Conservation (phyloP, 2,113 vertebrate species). For the Oreotrochilus melanogaster region DNA sequence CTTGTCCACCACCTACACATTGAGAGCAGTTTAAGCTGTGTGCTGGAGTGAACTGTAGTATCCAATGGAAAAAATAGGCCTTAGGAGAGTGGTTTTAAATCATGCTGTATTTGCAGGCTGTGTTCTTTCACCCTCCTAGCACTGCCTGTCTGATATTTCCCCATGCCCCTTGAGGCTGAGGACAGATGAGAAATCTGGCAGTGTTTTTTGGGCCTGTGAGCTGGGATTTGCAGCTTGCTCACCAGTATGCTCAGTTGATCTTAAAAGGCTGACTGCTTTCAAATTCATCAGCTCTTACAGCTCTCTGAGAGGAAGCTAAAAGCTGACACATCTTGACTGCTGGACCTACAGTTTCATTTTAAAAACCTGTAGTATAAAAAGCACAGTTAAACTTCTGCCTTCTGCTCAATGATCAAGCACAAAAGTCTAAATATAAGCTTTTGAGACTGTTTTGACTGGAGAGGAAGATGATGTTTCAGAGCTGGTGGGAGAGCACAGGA, state of each 20-base stretch:
- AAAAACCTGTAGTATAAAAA: neutral
- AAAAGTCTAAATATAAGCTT: neutral
- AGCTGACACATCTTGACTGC: neutral
- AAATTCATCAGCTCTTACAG: neutral
- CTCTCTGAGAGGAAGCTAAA: neutral
- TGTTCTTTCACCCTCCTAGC: rapidly evolving
- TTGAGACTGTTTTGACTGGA: neutral
- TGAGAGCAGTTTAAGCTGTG: rapidly evolving
- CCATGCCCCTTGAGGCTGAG: neutral
- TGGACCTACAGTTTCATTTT: neutral
- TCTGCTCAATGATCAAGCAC: rapidly evolving
- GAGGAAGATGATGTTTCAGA: neutral
- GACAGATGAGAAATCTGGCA: neutral
- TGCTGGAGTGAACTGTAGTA: neutral
- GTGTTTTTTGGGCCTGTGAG: rapidly evolving
- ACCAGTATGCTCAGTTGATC: neutral
- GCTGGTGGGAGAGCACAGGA: neutral
- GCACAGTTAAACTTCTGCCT: neutral
- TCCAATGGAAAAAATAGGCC: neutral
- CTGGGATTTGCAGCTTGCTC: neutral
- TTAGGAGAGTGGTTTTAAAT: neutral
- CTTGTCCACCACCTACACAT: rapidly evolving
- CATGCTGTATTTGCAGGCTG: neutral
- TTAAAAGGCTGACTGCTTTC: neutral
- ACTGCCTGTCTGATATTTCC: neutral